Base-by-base conservation (phyloP, 2,797 vertebrate genomes). In the Myotis daubentonii region DNA sequence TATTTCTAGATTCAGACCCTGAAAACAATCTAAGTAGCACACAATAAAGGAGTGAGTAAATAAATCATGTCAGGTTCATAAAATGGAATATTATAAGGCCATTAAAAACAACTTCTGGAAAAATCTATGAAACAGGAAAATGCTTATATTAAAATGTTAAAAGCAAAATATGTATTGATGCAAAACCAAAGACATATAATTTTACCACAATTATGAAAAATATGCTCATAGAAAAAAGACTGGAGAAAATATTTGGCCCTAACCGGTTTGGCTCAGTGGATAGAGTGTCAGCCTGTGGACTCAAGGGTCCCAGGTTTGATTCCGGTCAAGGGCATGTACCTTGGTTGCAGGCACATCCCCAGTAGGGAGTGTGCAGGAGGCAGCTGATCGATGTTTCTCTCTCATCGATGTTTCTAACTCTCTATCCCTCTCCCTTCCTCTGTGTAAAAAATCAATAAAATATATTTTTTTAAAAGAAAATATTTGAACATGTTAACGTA, bases 21-120 rank as follows among this genome's bases (percentile, higher is more conserved):
- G 12, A 85, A 95, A 93, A 85, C 12, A 82, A 53, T 51, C 47
- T 66, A 41, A 44, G 36, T 80, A 78, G 47, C 44, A 87, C 87
- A 94, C 13, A 87, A 15, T 47, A 60, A 89, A 75, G 30, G 33
- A 81, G 66, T 25, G 23, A 16, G 17, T 87, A 75, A 91, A 86
- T 41, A 78, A 89, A 85, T 66, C 57, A 83, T 8, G 7, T 10
- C 68, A 94, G 47, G 19, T 25, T 53, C 72, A 83, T 68, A 55
- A 44, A 93, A 81, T 30, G 30, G 25, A 72, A 84, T 76, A 87
- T 36, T 90, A 25, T 13, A 91, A 88, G 60, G 22, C 3, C 41
- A 92, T 76, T 88, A 76, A 90, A 51, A 93, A 85, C 8, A 53
- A 74, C 62, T 81, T 88, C 62, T 75, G 11, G 78, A 76, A 92